Percentiles rank a stretch among this genome's conserved stretches.
These are phyloP conservation scores for Amaurobius ferox DNA, from an alignment of 2,888 invertebrate genomes.

Conservation along the genomic window DNA sequence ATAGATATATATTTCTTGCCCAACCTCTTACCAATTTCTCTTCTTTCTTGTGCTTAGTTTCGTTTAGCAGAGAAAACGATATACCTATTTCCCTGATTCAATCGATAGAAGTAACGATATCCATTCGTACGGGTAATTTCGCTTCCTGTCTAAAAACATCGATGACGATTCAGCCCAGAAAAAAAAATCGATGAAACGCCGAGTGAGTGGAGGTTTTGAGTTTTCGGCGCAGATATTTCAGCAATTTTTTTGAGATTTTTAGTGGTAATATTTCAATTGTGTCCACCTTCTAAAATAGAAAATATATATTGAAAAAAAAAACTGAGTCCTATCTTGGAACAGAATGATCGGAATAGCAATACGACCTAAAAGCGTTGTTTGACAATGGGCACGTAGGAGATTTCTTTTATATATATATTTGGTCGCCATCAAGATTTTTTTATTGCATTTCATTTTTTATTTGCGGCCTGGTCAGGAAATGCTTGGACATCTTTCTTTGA, in stretches of 20 bases:
- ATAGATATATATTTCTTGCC: slow-evolving; percentile 22
- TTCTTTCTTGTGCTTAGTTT: slow-evolving; percentile 40
- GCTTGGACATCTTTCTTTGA: background rate
- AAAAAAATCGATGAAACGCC: slow-evolving; percentile 51
- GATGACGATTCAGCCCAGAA: slow-evolving; percentile 48
- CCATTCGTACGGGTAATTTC: slow-evolving; percentile 54
- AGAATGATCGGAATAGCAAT: slow-evolving; percentile 43
- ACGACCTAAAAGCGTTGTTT: slow-evolving; percentile 32
- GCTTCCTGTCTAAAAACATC: slow-evolving; percentile 40
- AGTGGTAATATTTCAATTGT: slow-evolving; percentile 49
- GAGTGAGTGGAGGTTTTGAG: slow-evolving; percentile 28
- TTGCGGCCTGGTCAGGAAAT: background rate
- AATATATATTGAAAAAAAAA: background rate
- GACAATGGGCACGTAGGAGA: slow-evolving; percentile 37
- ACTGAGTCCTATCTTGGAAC: background rate
- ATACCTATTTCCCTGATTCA: slow-evolving; percentile 60
- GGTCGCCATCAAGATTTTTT: background rate
- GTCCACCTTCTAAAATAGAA: slow-evolving; percentile 18
- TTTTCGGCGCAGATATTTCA: background rate
- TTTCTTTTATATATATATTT: background rate
- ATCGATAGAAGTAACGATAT: slow-evolving; percentile 50
- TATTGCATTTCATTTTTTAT: background rate
- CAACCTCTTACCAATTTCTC: slow-evolving; percentile 20
- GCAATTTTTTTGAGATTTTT: background rate
- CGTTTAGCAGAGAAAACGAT: slow-evolving; percentile 48